Percentiles rank a stretch among this genome's conserved stretches.
These are phyloP conservation scores for Macrocentrus cingulum DNA, from an alignment of 1,140 invertebrate genomes.

Conservation along the genomic window DNA sequence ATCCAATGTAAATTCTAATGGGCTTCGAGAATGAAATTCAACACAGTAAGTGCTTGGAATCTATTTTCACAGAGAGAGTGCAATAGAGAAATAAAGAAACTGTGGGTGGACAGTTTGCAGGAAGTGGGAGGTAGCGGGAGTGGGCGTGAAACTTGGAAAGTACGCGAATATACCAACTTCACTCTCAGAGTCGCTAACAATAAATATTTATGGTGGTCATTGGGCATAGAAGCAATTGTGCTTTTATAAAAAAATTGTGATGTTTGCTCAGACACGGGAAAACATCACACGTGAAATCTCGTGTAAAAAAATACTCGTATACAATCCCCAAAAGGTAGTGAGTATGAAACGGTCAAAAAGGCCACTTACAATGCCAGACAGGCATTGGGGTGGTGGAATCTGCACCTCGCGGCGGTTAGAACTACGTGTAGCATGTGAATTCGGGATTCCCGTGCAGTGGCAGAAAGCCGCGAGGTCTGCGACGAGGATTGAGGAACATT, in stretches of 20 bases:
- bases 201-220: constrained; percentile 45
- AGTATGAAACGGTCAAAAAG: background rate
- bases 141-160: constrained; percentile 25
- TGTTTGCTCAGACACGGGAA: constrained; percentile 8
- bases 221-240: constrained; percentile 39
- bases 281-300: background rate
- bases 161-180: constrained; percentile 22
- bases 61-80: background rate
- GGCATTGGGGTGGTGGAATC: background rate
- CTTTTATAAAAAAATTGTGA: constrained; percentile 28
- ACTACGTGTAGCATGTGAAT: constrained; percentile 14
- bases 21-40: background rate
- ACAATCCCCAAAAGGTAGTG: too few species aligned
- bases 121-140: constrained; percentile 11
- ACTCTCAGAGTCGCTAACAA: constrained; percentile 30
- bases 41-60: background rate
- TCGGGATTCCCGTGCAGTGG: constrained; percentile 14
- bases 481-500: constrained; percentile 23
- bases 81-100: constrained; percentile 16
- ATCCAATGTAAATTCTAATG: background rate
- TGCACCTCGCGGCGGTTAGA: constrained; percentile 16
- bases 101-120: constrained; percentile 18
- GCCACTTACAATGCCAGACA: background rate
- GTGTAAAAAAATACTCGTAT: background rate
- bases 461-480: constrained; percentile 12